Conservation (phyloP, 2,797 vertebrate genomes). For the Pteronotus mesoamericanus region DNA sequence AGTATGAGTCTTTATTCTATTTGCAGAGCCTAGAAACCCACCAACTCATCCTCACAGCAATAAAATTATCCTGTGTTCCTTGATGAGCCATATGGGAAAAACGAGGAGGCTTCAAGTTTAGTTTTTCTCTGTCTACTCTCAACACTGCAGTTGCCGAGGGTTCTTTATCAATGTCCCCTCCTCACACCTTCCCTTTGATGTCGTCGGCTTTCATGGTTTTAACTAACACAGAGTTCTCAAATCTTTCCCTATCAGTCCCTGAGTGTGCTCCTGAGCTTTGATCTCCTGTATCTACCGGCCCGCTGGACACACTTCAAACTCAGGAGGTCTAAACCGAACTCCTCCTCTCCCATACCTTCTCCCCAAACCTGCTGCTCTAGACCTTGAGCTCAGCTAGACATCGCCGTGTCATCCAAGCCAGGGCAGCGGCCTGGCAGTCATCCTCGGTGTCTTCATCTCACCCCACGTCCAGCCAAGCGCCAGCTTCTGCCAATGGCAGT, state of each 20-base stretch:
- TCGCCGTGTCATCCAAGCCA: not conserved
- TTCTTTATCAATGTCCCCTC: not conserved
- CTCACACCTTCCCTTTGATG: not conserved
- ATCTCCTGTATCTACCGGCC: not conserved
- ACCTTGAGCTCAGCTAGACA: not conserved
- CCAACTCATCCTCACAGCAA: not conserved
- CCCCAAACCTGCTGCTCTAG: not conserved
- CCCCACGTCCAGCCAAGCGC: not conserved
- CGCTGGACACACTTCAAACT: conserved; percentile 34
- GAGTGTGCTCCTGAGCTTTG: not conserved
- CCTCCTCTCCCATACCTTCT: not conserved
- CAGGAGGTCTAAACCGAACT: not conserved
- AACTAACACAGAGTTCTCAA: not conserved
- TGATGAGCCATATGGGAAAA: not conserved
- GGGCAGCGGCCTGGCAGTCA: not conserved
- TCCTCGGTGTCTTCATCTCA: not conserved
- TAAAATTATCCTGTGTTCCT: not conserved
- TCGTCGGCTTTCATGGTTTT: not conserved
- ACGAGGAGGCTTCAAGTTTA: not conserved
- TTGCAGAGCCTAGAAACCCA: not conserved
- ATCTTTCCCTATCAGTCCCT: not conserved
- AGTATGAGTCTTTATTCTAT: not conserved
- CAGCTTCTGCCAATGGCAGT: not conserved
- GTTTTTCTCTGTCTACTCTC: no score
- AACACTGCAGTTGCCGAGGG: not conserved